phyloP scores from a whole-genome alignment of 2,113 vertebrate genomes.

The Neolamprologus ventralis region DNA sequence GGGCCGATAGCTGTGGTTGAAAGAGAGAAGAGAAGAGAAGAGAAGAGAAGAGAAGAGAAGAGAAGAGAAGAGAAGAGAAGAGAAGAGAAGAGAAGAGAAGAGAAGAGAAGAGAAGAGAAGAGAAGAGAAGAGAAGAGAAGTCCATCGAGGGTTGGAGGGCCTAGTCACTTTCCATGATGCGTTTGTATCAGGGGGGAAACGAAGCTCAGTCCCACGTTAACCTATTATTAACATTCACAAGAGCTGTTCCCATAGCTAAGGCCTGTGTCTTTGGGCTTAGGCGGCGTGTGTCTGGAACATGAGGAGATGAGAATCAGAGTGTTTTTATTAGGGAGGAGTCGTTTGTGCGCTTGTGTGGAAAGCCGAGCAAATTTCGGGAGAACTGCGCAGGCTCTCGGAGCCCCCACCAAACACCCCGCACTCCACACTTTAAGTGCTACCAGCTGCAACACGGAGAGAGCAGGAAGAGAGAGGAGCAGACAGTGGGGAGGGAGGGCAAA shows the following conservation, averaged over 20 bases:
- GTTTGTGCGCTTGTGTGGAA: conserved; percentile 53
- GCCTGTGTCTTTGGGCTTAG: conserved; percentile 36
- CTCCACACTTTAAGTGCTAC: conserved; percentile 69
- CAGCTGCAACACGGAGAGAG: conserved; percentile 65
- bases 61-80: not conserved
- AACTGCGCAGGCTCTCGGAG: conserved; percentile 54
- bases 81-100: not conserved
- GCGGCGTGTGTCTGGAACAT: conserved; percentile 56
- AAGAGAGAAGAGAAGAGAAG: not conserved
- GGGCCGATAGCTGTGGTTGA: not conserved
- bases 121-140: not conserved
- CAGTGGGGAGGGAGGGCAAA: not conserved
- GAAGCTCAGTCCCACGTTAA: conserved; percentile 12
- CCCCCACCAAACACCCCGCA: conserved; percentile 42
- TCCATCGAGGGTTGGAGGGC: conserved; percentile 6
- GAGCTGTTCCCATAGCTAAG: conserved; percentile 26
- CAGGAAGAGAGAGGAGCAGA: conserved; percentile 27
- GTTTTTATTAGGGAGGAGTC: conserved; percentile 68
- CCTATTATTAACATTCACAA: conserved; percentile 47
- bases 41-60: not conserved
- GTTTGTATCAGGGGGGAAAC: conserved; percentile 28
- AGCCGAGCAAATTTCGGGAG: conserved; percentile 48
- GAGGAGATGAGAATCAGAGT: conserved; percentile 62
- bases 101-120: not conserved
- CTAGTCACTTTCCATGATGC: conserved; percentile 42